phyloP scores from a whole-genome alignment of 35 echinoderm and acorn worm species.

The Ptychodera flava region DNA sequence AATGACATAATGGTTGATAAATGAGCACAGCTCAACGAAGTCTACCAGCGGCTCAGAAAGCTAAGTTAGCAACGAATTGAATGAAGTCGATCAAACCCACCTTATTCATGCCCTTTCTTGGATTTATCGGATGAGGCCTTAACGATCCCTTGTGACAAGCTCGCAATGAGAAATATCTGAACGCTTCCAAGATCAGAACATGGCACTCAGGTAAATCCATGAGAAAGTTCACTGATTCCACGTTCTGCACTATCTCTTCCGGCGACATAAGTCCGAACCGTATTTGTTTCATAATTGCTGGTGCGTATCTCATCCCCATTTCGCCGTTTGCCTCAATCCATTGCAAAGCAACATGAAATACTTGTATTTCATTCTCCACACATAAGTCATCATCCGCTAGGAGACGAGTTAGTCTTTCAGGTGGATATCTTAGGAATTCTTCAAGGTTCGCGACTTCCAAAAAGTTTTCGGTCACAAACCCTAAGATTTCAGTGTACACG shows the following conservation, averaged over 20 bases:
- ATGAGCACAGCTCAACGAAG: too few relatives aligned
- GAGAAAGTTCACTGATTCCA: conserved; percentile 12
- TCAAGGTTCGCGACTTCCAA: conserved; percentile 4
- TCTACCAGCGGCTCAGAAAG: too few relatives aligned
- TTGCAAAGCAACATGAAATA: conserved; percentile 4
- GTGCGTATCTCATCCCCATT: background rate
- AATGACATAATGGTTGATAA: too few relatives aligned
- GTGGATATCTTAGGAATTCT: conserved; percentile 5
- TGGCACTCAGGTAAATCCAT: conserved; percentile 33
- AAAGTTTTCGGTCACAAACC: conserved; percentile 25
- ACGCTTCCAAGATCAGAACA: conserved; percentile 4
- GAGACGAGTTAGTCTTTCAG: background rate
- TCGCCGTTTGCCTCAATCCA: conserved; percentile 17
- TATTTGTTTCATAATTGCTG: conserved; percentile 12
- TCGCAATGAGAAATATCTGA: background rate
- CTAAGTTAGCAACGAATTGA: too few relatives aligned
- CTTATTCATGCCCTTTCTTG: background rate
- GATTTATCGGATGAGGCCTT: background rate
- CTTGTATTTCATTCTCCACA: conserved; percentile 16
- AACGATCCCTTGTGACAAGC: background rate
- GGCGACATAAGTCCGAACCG: background rate
- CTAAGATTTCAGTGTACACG: background rate
- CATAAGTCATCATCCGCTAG: conserved; percentile 11
- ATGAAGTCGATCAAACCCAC: too few relatives aligned
- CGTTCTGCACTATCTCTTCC: conserved; percentile 14